Evolutionary conservation across 2,797 vertebrate genomes (phyloP).

Genomic region (Stomatorhinus walkeri): DNA sequence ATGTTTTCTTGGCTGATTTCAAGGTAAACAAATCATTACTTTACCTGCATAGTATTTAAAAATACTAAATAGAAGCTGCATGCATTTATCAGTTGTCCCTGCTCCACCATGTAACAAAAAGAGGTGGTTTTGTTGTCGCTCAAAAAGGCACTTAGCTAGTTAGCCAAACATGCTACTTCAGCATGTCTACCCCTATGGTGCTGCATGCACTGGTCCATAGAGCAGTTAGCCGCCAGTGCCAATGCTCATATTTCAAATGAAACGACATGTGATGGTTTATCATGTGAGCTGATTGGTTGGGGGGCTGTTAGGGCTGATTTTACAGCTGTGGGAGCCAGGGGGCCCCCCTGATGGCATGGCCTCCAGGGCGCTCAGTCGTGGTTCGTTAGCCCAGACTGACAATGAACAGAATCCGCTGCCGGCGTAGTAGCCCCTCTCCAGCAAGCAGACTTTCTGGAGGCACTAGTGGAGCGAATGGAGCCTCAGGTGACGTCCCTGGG

Average conservation of each 20-base stretch:
- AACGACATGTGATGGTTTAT: conserved; percentile 43
- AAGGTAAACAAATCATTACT: background rate
- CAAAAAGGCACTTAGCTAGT: background rate
- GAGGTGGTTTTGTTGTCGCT: background rate
- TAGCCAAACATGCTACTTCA: background rate
- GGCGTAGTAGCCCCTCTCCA: background rate
- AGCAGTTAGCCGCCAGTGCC: conserved; percentile 47
- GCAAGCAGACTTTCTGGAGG: background rate
- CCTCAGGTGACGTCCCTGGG: conserved; percentile 52
- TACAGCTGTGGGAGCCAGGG: conserved; percentile 52
- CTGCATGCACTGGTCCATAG: background rate
- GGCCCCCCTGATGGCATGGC: conserved; percentile 38
- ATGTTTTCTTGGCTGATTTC: background rate
- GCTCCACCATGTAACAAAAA: background rate
- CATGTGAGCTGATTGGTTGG: conserved; percentile 43
- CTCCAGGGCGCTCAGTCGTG: conserved; percentile 32
- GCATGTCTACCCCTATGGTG: background rate
- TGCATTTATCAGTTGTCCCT: background rate
- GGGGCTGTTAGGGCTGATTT: conserved; percentile 42
- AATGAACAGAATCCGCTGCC: conserved; percentile 42
- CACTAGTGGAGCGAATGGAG: background rate
- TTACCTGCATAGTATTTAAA: background rate
- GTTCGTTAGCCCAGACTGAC: conserved; percentile 47
- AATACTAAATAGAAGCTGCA: background rate
- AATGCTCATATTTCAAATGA: conserved; percentile 51